Evolutionary conservation across 2,113 vertebrate species (phyloP), one percentile per base, ranked within the genome.

Genomic region (Neotragus moschatus): DNA sequence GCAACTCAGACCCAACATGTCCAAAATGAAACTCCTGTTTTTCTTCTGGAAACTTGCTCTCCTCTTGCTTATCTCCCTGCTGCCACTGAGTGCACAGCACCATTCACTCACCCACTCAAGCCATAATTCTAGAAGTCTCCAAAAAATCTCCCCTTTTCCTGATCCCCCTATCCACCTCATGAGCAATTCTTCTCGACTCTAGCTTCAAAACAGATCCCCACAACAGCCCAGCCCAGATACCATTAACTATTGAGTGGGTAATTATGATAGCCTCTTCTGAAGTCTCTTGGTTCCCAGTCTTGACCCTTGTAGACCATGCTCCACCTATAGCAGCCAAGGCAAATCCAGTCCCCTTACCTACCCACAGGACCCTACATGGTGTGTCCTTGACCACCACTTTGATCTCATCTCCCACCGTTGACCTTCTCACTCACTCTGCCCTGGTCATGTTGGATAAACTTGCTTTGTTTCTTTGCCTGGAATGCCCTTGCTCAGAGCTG

Each of bases 341-440:
- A 39, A 36, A 43, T 15, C 49, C 36, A 25, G 30, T 36, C 30
- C 45, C 39, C 49, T 91, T 23, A 3, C 3, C 45, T 19, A 12
- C 17, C 17, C 26, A 7, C 1, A 16, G 56, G 51, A 17, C 17
- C 21, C 33, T 17, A 17, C 5, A 0, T 7, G 11, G 39, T 2
- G 26, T 33, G 15, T n/a, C 1, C 19, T 23, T 0, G 0, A 7
- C 7, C 3, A 43, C 36, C 2, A 13, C 19, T 47, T 13, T 3
- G 23, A 51, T 43, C 26, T 60, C 23, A 14, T 33, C 39, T 88
- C 23, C 26, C 16, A 28, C 3, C 13, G 1, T 3, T 8, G 10
- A 14, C 55, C 17, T 49, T 45, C 36, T 66, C 11, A 49, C 47
- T 90, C 53, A 17, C 43, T 36, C 84, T 75, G 70, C 19, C 12